Evolutionary conservation across 2,888 invertebrate genomes (phyloP).

Genomic region (Dendrolimus houi): DNA sequence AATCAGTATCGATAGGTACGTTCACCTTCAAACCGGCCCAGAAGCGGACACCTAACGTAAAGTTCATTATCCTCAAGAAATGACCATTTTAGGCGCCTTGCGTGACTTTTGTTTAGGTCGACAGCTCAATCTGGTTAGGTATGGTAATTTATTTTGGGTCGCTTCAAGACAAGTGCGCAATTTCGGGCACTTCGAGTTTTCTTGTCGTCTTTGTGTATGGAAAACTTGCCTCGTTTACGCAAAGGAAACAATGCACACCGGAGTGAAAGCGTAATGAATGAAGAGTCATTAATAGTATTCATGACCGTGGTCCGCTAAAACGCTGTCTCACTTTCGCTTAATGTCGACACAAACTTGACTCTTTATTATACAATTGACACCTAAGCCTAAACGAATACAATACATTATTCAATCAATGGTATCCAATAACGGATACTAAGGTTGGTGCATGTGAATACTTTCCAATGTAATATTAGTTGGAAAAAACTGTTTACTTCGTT

Average conservation of each 20-base stretch:
- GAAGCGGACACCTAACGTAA: slow-evolving; percentile 40
- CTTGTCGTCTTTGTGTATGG: no score
- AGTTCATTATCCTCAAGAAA: slow-evolving; percentile 66
- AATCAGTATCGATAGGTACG: slow-evolving; percentile 50
- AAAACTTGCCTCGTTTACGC: no score
- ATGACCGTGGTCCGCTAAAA: slow-evolving; percentile 42
- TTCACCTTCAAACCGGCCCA: slow-evolving; percentile 71
- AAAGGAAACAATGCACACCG: slow-evolving; percentile 1
- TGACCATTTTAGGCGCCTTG: slow-evolving; percentile 44
- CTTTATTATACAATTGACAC: slow-evolving; percentile 15
- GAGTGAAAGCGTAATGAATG: slow-evolving; percentile 60
- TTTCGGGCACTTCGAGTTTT: slow-evolving; percentile 8
- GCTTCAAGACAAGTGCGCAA: slow-evolving; percentile 3
- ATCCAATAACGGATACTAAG: not conserved
- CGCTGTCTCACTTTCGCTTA: slow-evolving; percentile 60
- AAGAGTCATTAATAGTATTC: slow-evolving; percentile 50
- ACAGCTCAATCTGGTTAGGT: slow-evolving; percentile 13
- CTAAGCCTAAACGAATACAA: slow-evolving; percentile 9
- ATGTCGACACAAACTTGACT: slow-evolving; percentile 37
- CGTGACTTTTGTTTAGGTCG: slow-evolving; percentile 20
- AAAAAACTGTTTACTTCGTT: not conserved
- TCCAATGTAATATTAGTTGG: not conserved
- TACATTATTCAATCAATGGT: slow-evolving; percentile 14
- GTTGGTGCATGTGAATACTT: not conserved
- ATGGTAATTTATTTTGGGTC: not conserved